Conservation (phyloP, 1,140 invertebrate species). For the Brachionus rotundiformis region DNA sequence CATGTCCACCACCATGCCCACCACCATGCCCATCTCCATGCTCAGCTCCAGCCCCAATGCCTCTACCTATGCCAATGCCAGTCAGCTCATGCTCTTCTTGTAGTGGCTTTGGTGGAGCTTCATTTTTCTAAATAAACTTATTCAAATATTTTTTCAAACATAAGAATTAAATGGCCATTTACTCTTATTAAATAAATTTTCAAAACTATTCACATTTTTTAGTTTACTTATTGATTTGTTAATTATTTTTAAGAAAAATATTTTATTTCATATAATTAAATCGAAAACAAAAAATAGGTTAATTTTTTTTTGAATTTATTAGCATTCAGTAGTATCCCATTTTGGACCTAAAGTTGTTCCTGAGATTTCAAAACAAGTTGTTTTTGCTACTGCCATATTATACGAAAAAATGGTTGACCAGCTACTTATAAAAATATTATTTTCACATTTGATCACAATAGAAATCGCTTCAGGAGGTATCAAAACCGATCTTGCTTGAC, state of each 20-base stretch:
- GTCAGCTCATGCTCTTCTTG: background rate
- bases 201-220: too few species aligned
- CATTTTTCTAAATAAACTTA: background rate
- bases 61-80: background rate
- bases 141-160: background rate
- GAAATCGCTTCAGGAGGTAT: constrained; percentile 36
- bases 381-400: constrained; percentile 21
- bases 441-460: constrained; percentile 46
- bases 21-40: background rate
- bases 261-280: too few species aligned
- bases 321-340: constrained; percentile 6
- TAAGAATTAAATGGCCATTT: background rate
- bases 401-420: constrained; percentile 41
- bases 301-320: background rate
- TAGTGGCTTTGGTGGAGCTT: background rate
- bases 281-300: too few species aligned
- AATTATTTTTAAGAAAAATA: too few species aligned
- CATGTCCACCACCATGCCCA: constrained; percentile 7
- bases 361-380: constrained; percentile 2
- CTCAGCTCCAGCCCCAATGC: background rate
- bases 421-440: constrained; percentile 25
- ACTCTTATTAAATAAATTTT: background rate
- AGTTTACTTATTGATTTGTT: too few species aligned
- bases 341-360: constrained; percentile 31
- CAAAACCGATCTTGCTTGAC: constrained; percentile 35